phyloP scores from a whole-genome alignment of 2,888 invertebrate species.

The Eupeodes luniger region DNA sequence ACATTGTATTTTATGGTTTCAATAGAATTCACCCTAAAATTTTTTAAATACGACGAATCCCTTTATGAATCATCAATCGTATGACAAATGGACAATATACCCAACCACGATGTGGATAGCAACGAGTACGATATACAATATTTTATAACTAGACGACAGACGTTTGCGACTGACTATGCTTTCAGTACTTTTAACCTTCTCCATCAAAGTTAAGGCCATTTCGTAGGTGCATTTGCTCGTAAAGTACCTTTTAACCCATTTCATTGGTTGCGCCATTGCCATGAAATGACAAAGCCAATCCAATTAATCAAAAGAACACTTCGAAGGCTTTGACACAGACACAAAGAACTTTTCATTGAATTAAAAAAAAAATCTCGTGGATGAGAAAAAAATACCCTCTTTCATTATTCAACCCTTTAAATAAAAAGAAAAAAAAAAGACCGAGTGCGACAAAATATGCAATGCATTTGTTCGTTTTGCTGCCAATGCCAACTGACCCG shows the following conservation, averaged over 20 bases:
- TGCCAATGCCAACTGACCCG: slow-evolving; percentile 48
- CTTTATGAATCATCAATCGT: slow-evolving; percentile 6
- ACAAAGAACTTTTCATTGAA: slow-evolving; percentile 34
- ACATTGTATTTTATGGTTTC: slow-evolving; percentile 9
- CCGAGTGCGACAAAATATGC: background rate
- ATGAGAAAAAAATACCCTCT: background rate
- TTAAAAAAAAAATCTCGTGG: slow-evolving; percentile 5
- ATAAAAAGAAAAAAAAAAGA: too few species aligned
- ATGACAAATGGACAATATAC: background rate
- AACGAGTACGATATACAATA: background rate
- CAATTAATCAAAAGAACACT: slow-evolving; percentile 60
- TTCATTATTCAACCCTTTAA: background rate
- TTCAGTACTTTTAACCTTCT: too few species aligned
- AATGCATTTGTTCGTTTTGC: slow-evolving; percentile 18
- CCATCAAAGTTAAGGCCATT: background rate
- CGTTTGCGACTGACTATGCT: background rate
- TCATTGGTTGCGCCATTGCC: background rate
- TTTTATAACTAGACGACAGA: background rate
- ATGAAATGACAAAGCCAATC: slow-evolving; percentile 44
- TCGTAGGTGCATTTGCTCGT: background rate
- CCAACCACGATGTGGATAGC: background rate
- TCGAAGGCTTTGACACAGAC: slow-evolving; percentile 28
- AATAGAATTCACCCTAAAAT: background rate
- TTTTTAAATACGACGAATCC: background rate
- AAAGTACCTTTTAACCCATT: background rate